Base-by-base conservation (phyloP, 2,113 vertebrate genomes). In the Pagrus major region DNA sequence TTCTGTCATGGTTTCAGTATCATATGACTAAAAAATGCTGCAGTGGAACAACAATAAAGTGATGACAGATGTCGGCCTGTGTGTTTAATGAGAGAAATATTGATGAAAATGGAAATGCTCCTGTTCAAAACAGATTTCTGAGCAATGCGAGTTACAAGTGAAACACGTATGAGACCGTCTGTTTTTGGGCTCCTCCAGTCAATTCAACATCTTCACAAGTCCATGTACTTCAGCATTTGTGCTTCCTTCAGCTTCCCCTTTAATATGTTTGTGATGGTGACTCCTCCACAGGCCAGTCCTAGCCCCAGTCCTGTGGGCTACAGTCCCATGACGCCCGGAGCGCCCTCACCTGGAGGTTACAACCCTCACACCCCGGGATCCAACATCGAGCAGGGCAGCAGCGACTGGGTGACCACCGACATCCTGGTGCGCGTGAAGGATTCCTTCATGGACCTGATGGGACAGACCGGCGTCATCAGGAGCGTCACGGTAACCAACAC, bases 271-370 rank as follows among this genome's bases (percentile, higher is more conserved):
- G 35, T 54, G 8, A 12, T 0, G 2, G 3, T 6, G 29, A 9
- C 3, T 4, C 31, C 15, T 41, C 56, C 42, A 0, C 75, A 98
- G 97, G 97, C 97, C 20, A 98, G 97, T 74, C 97, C 97, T 0
- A 98, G 97, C 55, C 97, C 97, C 0, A 98, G 97, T 52, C 97
- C 97, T 0, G 97, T 98, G 80, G 97, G 97, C 15, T 98, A 97
- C 83, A 99, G 97, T 67, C 97, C 97, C 3, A 99, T 99, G 97
- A 99, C 97, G 2, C 97, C 97, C 0, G 97, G 97, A 10, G 97
- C 97, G 0, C 97, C 97, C 6, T 99, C 97, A 29, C 97, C 97
- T 1, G 97, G 97, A 1, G 97, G 96, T 0, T 98, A 98, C 86
- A 98, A 99, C 88, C 97, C 97, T 0, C 97, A 99, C 90, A 98